Percentiles rank a stretch among this genome's conserved stretches.
Conservation (phyloP, 2,888 invertebrate genomes). For the Tenthredo distinguenda region DNA sequence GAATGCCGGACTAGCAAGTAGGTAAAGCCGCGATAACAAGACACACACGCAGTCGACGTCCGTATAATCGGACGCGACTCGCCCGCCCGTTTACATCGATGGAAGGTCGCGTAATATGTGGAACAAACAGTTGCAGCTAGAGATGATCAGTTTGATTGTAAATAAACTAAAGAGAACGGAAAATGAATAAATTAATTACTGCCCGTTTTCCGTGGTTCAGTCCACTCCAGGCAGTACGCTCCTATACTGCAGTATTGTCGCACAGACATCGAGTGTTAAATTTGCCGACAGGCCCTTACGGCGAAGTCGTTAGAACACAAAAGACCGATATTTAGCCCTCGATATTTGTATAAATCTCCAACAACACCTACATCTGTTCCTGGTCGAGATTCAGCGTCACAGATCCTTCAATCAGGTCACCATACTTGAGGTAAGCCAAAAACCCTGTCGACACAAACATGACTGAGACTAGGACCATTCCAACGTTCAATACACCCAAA, state of each 20-base stretch:
- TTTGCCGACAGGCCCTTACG: not conserved
- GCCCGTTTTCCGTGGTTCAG: not conserved
- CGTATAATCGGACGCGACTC: not conserved
- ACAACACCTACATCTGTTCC: slow-evolving; percentile 80
- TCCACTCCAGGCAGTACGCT: not conserved
- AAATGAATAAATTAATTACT: not conserved
- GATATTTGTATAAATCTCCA: not conserved
- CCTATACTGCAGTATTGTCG: too few relatives aligned
- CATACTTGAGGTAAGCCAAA: slow-evolving; percentile 93
- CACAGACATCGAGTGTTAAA: not conserved
- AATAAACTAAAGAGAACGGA: not conserved
- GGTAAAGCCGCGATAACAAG: not conserved
- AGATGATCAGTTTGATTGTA: not conserved
- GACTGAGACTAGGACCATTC: slow-evolving; percentile 89
- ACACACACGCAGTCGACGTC: not conserved
- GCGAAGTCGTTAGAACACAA: not conserved
- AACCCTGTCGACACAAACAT: slow-evolving; percentile 92
- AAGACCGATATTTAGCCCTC: not conserved
- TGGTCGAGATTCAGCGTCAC: slow-evolving; percentile 92
- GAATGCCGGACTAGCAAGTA: not conserved
- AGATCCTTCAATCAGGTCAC: slow-evolving; percentile 89
- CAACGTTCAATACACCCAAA: slow-evolving; percentile 93
- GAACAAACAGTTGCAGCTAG: not conserved
- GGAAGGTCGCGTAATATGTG: not conserved
- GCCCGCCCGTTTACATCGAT: not conserved